Evolutionary conservation across 2,113 vertebrate genomes (phyloP).

Genomic region (Vulpes ferrilata): DNA sequence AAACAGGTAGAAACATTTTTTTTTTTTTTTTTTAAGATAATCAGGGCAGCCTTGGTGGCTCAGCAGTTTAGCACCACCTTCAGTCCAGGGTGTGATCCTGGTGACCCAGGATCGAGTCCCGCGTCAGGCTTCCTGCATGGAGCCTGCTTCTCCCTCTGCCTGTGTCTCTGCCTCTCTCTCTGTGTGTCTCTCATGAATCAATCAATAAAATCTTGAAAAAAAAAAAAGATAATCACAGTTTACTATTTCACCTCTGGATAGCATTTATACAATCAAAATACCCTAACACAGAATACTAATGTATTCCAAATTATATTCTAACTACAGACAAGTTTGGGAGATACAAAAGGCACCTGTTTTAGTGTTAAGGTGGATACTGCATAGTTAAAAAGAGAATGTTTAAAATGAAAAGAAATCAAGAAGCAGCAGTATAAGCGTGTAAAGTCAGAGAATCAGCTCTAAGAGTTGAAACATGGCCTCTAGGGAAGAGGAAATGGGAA

Average conservation of each 20-base stretch:
- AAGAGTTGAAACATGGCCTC: not conserved
- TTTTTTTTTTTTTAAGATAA: not conserved
- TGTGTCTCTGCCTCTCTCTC: too few species aligned
- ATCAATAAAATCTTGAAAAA: too few species aligned
- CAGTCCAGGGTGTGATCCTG: too few species aligned
- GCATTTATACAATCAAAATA: not conserved
- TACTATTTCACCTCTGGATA: not conserved
- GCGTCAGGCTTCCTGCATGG: too few species aligned
- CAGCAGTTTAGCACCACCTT: too few species aligned
- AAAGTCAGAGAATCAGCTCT: not conserved
- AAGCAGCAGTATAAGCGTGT: not conserved
- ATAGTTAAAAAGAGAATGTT: not conserved
- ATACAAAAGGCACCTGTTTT: not conserved
- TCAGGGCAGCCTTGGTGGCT: too few species aligned
- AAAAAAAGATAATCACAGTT: not conserved
- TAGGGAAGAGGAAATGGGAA: too few species aligned
- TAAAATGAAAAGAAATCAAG: not conserved
- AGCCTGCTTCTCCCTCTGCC: too few species aligned
- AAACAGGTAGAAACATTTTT: not conserved
- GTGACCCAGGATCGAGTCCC: too few species aligned
- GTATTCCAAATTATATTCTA: not conserved
- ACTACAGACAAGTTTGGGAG: not conserved
- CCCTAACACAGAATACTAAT: not conserved
- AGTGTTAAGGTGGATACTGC: rapidly evolving
- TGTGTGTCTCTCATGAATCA: too few species aligned